A percentile compares a stretch with the other conserved stretches of the same genome.
Evolutionary conservation across 2,797 vertebrate species (phyloP).

Genomic region (Tadarida brasiliensis): DNA sequence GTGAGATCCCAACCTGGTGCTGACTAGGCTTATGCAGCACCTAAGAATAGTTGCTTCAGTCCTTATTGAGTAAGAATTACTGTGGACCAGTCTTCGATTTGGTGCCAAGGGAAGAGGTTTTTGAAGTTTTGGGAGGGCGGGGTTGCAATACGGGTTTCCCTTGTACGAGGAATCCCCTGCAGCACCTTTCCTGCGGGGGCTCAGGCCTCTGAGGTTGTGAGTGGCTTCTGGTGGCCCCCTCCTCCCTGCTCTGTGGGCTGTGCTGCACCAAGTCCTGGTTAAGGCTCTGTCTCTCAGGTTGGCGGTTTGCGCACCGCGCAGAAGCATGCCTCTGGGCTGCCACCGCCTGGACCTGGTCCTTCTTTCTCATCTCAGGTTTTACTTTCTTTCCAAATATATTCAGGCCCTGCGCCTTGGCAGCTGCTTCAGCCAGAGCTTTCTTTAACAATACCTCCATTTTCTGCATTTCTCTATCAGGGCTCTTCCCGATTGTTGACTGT

Average conservation of each 20-base stretch:
- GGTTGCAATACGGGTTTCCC: no score
- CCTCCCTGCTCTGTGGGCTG: not conserved
- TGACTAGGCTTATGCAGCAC: not conserved
- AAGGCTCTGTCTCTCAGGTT: not conserved
- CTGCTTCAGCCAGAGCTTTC: no score
- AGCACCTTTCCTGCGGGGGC: fast-evolving
- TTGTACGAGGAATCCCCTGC: not conserved
- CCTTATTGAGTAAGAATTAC: not conserved
- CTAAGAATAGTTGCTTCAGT: not conserved
- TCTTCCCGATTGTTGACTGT: not conserved
- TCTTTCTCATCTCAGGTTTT: no score
- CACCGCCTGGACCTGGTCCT: not conserved
- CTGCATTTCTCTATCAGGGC: not conserved
- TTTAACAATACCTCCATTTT: fast-evolving
- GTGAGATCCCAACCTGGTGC: not conserved
- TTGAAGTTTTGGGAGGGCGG: not conserved
- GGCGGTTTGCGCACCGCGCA: fast-evolving
- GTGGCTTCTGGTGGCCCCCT: not conserved
- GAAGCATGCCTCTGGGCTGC: fast-evolving
- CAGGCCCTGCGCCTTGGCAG: fast-evolving
- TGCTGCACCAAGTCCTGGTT: not conserved
- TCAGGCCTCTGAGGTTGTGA: not conserved
- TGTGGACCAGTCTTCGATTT: not conserved
- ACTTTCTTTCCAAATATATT: not conserved
- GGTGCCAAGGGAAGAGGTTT: not conserved